Evolutionary conservation across 64 coral and sea anemone genomes (phyloP).

Genomic region (Acropora yongei): DNA sequence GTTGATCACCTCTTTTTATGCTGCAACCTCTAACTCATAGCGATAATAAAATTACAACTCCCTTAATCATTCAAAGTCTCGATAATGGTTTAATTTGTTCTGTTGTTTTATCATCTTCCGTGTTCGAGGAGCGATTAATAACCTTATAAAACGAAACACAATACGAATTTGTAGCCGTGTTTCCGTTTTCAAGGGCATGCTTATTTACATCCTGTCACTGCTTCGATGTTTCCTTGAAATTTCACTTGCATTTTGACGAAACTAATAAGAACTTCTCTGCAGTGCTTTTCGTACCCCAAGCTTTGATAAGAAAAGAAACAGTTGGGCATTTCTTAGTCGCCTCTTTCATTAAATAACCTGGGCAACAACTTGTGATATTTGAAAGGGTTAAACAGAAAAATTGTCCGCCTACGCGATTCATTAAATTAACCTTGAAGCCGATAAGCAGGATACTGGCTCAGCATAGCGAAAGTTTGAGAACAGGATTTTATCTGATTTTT

Average conservation of each 20-base stretch:
- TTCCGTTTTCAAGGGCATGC: not conserved
- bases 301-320: conserved; percentile 35
- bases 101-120: not conserved
- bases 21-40: no score
- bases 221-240: not conserved
- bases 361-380: not conserved
- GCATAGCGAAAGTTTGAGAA: no score
- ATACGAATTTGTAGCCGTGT: not conserved
- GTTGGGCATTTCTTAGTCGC: not conserved
- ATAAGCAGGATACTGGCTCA: no score
- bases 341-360: not conserved
- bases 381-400: not conserved
- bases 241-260: not conserved
- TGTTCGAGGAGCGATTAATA: not conserved
- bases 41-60: no score
- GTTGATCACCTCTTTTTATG: no score
- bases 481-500: no score
- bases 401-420: not conserved
- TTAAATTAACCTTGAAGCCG: not conserved
- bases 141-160: not conserved
- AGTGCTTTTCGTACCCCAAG: not conserved
- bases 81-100: not conserved
- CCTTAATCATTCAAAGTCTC: not conserved
- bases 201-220: not conserved
- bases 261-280: not conserved